Conservation (phyloP, 2,797 vertebrate species). For the Allobates femoralis region DNA sequence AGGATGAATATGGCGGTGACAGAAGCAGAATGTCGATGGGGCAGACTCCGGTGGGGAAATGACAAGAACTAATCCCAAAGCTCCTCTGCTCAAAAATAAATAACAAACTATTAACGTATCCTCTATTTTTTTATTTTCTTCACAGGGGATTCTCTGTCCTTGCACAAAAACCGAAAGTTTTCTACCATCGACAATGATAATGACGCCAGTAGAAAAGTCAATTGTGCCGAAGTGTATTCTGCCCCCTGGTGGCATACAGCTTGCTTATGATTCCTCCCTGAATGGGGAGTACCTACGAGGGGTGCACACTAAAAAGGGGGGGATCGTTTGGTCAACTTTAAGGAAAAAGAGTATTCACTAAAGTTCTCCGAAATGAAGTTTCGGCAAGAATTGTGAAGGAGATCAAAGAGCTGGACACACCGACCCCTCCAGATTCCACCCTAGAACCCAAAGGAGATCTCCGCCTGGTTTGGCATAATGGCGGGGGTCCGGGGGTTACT, state of each 20-base stretch:
- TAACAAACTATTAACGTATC: too few relatives aligned
- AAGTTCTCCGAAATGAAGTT: constrained; percentile 56
- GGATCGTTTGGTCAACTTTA: constrained; percentile 23
- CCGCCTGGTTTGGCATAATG: too few relatives aligned
- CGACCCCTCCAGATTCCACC: too few relatives aligned
- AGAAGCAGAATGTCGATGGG: too few relatives aligned
- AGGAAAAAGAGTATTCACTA: background rate
- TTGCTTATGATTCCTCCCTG: constrained; percentile 31
- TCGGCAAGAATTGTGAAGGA: background rate
- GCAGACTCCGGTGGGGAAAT: too few relatives aligned
- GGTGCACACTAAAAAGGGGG: background rate
- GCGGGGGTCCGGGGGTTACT: too few relatives aligned
- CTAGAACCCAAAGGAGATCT: too few relatives aligned
- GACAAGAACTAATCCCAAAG: too few relatives aligned
- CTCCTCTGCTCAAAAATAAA: too few relatives aligned
- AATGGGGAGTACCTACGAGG: constrained; percentile 30
- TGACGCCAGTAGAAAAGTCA: background rate
- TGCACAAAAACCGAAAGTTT: constrained; percentile 18
- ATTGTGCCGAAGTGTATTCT: background rate
- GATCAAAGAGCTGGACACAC: background rate
- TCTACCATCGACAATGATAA: constrained; percentile 40
- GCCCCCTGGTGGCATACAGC: constrained; percentile 45
- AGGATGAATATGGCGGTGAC: too few relatives aligned
- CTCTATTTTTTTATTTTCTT: background rate
- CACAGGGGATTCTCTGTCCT: constrained; percentile 26